Conservation (phyloP, 2,797 vertebrate genomes). For the Euphonia xanthogaster region DNA sequence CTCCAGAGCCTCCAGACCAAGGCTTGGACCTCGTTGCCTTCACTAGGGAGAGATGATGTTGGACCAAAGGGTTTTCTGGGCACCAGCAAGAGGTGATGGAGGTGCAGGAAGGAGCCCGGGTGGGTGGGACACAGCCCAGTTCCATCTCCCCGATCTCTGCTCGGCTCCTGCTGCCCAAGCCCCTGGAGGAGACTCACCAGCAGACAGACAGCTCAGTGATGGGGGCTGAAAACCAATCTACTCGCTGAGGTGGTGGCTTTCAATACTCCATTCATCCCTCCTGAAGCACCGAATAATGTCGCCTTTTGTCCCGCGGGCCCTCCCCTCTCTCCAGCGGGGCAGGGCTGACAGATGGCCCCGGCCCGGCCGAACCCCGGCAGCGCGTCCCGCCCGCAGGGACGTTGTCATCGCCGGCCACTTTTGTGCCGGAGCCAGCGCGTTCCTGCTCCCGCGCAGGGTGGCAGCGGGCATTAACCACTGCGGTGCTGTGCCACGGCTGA, state of each 20-base stretch:
- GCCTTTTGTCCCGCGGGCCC: slow-evolving; percentile 87
- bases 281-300: slow-evolving; percentile 89
- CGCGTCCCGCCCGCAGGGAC: neutral
- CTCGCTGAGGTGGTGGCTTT: slow-evolving; percentile 82
- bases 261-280: slow-evolving; percentile 95
- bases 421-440: neutral
- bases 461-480: neutral
- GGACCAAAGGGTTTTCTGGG: neutral
- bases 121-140: fast-evolving
- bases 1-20: neutral
- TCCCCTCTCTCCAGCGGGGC: slow-evolving; percentile 78
- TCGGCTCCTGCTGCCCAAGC: neutral
- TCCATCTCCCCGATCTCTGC: neutral
- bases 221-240: slow-evolving; percentile 90
- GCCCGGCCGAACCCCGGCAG: neutral
- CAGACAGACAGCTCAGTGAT: slow-evolving; percentile 78
- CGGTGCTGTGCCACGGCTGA: neutral
- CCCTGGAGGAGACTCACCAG: neutral
- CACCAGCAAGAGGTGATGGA: neutral
- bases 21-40: neutral
- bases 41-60: neutral
- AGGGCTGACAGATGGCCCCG: slow-evolving; percentile 78
- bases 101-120: neutral
- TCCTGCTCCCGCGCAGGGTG: neutral
- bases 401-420: neutral